These are phyloP conservation scores for Menura novaehollandiae DNA, from an alignment of 2,113 vertebrate genomes.

Conservation along the genomic window DNA sequence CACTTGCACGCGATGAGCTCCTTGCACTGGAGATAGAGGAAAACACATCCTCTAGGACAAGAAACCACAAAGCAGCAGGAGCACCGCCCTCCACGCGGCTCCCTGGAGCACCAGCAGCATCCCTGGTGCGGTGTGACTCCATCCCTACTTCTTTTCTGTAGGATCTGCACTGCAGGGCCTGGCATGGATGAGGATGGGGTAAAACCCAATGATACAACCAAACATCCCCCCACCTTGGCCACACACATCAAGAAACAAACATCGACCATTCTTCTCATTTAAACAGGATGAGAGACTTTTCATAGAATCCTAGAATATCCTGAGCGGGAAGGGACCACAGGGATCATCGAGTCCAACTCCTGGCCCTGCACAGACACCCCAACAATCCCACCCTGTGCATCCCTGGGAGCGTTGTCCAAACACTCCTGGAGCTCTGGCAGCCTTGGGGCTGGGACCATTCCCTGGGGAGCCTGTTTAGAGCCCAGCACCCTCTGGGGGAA, in stretches of 20 bases:
- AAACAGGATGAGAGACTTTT: neutral
- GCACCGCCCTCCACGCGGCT: accelerated
- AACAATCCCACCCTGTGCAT: neutral
- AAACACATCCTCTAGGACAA: neutral
- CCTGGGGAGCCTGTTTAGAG: neutral
- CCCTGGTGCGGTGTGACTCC: neutral
- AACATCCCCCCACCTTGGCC: neutral
- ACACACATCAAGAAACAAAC: neutral
- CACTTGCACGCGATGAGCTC: neutral
- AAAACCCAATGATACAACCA: neutral
- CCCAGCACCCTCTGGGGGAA: neutral
- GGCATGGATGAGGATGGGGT: neutral
- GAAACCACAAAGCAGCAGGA: neutral
- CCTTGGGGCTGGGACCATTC: neutral
- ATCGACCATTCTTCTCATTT: neutral
- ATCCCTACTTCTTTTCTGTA: neutral
- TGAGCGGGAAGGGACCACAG: neutral
- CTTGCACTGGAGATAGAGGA: neutral
- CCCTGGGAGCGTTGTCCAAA: neutral
- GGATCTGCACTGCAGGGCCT: neutral
- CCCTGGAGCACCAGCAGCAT: neutral
- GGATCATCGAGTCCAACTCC: accelerated
- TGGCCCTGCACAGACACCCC: neutral
- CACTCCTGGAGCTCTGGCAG: neutral
- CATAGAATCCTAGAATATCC: neutral